These are phyloP conservation scores for Andrena marginata DNA, from an alignment of 2,888 invertebrate genomes.

Conservation along the genomic window DNA sequence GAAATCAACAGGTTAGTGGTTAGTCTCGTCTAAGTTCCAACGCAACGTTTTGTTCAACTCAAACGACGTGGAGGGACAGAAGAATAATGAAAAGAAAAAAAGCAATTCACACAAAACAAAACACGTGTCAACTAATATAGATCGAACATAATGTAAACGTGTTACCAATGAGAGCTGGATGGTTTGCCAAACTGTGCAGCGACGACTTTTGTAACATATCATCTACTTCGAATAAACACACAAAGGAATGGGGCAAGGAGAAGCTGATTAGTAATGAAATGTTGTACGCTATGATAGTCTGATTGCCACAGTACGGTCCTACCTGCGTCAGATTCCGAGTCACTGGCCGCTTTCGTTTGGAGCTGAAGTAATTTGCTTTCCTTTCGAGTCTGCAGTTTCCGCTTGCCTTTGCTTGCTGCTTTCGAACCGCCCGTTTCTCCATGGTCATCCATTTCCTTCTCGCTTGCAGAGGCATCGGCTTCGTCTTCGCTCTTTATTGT, in stretches of 20 bases:
- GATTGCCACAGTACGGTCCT: conserved; percentile 13
- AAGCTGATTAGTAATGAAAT: conserved; percentile 23
- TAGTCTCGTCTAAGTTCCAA: conserved; percentile 1
- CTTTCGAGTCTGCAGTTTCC: conserved; percentile 80
- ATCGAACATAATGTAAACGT: conserved; percentile 3
- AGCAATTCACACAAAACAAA: neutral
- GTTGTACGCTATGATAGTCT: conserved; percentile 11
- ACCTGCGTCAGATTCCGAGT: conserved; percentile 90
- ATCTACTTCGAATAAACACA: conserved; percentile 14
- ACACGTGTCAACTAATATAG: neutral
- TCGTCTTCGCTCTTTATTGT: conserved; percentile 81
- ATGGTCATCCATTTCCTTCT: conserved; percentile 81
- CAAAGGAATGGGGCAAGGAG: neutral
- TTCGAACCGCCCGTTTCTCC: conserved; percentile 73
- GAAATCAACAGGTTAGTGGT: conserved; percentile 5
- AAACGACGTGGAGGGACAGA: neutral
- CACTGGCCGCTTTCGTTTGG: conserved; percentile 86
- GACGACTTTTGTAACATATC: neutral
- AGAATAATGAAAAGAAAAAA: neutral
- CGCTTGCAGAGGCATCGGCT: conserved; percentile 81
- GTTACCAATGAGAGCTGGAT: neutral
- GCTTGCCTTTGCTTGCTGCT: conserved; percentile 78
- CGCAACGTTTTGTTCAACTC: neutral
- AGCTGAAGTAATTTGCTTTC: conserved; percentile 80
- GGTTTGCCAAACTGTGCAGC: neutral